Evolutionary conservation across 2,888 invertebrate species (phyloP).

Genomic region (Andrena flavipes): DNA sequence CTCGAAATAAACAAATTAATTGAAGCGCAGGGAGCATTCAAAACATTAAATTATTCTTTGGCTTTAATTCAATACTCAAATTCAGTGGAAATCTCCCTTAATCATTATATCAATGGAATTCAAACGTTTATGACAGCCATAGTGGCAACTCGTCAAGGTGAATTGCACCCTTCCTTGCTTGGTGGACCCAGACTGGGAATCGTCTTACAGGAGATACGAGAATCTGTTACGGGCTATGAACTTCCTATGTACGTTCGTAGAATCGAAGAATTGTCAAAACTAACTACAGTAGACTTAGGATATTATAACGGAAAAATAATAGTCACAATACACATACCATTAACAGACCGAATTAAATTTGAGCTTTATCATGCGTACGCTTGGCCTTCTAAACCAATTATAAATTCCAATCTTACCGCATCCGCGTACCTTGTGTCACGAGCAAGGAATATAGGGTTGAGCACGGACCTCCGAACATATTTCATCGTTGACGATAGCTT

Average conservation of each 20-base stretch:
- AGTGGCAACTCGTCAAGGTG: not conserved
- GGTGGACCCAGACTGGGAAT: not conserved
- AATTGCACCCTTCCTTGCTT: not conserved
- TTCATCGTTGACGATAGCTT: too few species aligned
- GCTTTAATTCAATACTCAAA: not conserved
- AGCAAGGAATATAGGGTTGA: too few species aligned
- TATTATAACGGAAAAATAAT: not conserved
- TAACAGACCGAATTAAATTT: not conserved
- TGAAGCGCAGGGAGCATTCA: not conserved
- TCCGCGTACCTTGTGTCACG: too few species aligned
- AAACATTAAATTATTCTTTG: not conserved
- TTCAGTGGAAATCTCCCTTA: not conserved
- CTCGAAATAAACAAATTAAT: not conserved
- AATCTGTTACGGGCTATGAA: not conserved
- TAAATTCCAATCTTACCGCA: too few species aligned
- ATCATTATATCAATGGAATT: not conserved
- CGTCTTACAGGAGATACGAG: not conserved
- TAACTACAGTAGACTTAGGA: not conserved
- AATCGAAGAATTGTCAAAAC: not conserved
- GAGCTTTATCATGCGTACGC: not conserved
- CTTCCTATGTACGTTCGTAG: not conserved
- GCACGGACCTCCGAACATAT: too few species aligned
- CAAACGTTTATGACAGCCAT: not conserved
- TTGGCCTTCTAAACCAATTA: not conserved
- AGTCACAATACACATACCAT: not conserved